phyloP scores from a whole-genome alignment of 2,888 invertebrate species.

The Scaeva pyrastri region DNA sequence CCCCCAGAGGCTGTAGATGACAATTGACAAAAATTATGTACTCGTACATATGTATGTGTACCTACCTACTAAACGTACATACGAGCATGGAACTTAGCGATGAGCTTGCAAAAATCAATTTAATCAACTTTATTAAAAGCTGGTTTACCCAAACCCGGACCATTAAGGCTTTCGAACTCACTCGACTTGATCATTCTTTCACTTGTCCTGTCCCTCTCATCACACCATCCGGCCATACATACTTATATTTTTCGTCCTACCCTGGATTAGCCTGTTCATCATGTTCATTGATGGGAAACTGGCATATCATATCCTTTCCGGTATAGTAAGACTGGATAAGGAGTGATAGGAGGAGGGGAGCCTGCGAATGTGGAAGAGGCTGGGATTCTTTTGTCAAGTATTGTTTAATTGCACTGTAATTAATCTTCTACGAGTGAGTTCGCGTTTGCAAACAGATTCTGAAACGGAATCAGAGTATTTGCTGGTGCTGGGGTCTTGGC shows the following conservation, averaged over 20 bases:
- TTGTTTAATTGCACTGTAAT: slow-evolving; percentile 41
- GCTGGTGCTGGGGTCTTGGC: too few relatives aligned
- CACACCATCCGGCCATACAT: neutral
- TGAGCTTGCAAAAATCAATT: slow-evolving; percentile 58
- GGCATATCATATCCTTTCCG: slow-evolving; percentile 41
- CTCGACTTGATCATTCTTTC: slow-evolving; percentile 43
- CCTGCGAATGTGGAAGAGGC: neutral
- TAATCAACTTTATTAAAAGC: slow-evolving; percentile 67
- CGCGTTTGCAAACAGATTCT: neutral
- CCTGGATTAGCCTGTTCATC: slow-evolving; percentile 25
- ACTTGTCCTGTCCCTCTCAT: neutral
- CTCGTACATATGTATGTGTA: too few relatives aligned
- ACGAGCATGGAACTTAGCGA: slow-evolving; percentile 13
- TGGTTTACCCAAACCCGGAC: neutral
- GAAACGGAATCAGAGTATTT: too few relatives aligned
- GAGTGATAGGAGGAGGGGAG: neutral
- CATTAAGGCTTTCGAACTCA: neutral
- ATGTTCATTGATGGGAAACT: slow-evolving; percentile 19
- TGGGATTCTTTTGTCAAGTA: slow-evolving; percentile 15
- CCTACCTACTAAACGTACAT: too few relatives aligned
- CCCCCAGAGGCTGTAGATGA: neutral
- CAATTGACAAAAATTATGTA: slow-evolving; percentile 42
- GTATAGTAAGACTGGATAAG: too few relatives aligned
- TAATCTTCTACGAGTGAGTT: slow-evolving; percentile 23
- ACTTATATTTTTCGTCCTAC: neutral